Base-by-base conservation (phyloP, 2,113 vertebrate genomes). In the Mellivora capensis region DNA sequence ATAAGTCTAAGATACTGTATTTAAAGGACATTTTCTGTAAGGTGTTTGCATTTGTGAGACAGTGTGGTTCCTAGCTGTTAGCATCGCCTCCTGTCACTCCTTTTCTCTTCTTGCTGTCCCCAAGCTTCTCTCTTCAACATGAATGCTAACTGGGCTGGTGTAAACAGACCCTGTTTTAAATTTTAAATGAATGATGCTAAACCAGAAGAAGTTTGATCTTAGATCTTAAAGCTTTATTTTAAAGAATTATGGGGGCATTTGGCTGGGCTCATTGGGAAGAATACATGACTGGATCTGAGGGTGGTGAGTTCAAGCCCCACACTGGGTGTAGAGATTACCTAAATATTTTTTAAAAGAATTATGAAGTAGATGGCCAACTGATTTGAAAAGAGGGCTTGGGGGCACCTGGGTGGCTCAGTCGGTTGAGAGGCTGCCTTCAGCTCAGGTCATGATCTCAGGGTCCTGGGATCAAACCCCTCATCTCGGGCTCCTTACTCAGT, bases 181-280 rank as follows among this genome's bases (percentile, higher is more conserved):
- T 85, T 72, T 71, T 90, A 90, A 93, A 80, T 77, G 49, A 76
- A 91, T 67, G 57, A 87, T 67, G 93, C 89, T 71, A 85, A 91
- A 57, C 47, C 34, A 77, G 59, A 90, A 87, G 39, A 52, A 84
- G 90, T 72, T 61, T 37, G 11, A 64, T 72, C 20, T 93, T 90
- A 57, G 27, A 94, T 79, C 54, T 93, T 90, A 62, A 87, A 82
- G 72, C 21, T 92, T 82, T 80, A 77, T 86, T 96, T 82, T 79
- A 79, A 85, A 79, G 67, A 69, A 37, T 69, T 69, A 69, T 37
- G 8, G 67, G 67, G 34, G 34, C 67, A 69, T 37, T n/a, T 69
- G 18, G 67, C 34, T 69, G 67, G 67, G 34, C 67, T 69, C 34
- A 69, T 20, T 69, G 18, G 0, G 34, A 69, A 37, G 34, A 69